Evolutionary conservation across 2,888 invertebrate genomes (phyloP).

Genomic region (Rhagonycha fulva): DNA sequence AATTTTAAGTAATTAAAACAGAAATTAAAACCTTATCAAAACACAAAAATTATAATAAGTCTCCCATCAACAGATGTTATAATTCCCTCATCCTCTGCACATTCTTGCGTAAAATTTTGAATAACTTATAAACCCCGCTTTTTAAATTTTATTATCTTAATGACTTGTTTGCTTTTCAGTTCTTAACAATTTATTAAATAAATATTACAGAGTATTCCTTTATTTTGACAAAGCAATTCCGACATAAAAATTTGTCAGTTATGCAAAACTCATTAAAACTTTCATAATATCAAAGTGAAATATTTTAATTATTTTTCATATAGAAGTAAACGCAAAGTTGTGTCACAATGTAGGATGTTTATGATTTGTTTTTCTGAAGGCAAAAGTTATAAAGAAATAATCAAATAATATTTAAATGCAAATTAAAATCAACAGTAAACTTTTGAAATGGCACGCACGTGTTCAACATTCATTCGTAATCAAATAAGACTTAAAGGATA

Average conservation of each 20-base stretch:
- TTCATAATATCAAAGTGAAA: not conserved
- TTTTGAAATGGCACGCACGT: not conserved
- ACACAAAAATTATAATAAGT: not conserved
- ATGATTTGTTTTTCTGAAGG: not conserved
- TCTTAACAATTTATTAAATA: not conserved
- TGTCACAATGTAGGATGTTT: not conserved
- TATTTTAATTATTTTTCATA: not conserved
- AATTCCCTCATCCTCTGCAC: not conserved
- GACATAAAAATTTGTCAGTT: not conserved
- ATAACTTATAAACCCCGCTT: not conserved
- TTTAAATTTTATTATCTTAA: not conserved
- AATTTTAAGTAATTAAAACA: not conserved
- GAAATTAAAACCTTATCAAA: not conserved
- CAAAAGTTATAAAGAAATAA: not conserved
- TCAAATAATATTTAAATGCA: not conserved
- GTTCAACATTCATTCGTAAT: too few species aligned
- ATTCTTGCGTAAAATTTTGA: not conserved
- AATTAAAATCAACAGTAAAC: not conserved
- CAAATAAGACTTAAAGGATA: too few species aligned
- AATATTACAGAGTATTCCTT: not conserved
- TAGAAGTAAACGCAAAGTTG: not conserved
- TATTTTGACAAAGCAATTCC: not conserved
- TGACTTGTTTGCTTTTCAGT: not conserved
- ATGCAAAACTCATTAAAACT: not conserved
- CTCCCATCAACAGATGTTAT: not conserved